Conservation (phyloP, 2,113 vertebrate genomes). For the Chlorocebus sabaeus region DNA sequence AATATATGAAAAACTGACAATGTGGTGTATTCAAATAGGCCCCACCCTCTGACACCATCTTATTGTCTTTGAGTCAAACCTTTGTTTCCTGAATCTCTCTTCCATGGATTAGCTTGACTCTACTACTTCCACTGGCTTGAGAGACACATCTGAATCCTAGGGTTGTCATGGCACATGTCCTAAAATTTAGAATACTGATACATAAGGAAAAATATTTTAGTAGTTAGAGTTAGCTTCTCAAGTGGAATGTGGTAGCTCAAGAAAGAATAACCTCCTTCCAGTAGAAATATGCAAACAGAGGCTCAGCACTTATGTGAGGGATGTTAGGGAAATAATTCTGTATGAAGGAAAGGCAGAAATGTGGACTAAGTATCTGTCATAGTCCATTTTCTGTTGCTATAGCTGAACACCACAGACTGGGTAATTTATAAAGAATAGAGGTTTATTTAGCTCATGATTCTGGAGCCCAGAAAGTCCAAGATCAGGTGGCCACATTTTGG, state of each 20-base stretch:
- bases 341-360: background rate
- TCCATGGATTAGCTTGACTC: background rate
- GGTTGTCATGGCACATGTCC: background rate
- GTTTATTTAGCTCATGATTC: background rate
- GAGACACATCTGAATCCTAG: background rate
- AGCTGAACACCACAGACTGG: background rate
- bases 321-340: background rate
- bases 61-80: background rate
- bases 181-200: background rate
- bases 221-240: background rate
- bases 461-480: background rate
- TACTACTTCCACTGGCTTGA: background rate
- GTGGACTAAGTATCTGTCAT: background rate
- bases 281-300: background rate
- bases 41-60: background rate
- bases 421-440: background rate
- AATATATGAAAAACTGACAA: background rate
- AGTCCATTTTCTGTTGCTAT: background rate
- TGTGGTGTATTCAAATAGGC: background rate
- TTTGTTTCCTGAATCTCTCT: slow-evolving; percentile 1
- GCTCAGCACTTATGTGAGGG: background rate
- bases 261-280: background rate
- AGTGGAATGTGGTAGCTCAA: slow-evolving; percentile 6
- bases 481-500: background rate
- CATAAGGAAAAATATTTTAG: background rate